Evolutionary conservation across 1,140 invertebrate genomes (phyloP), one percentile per base, ranked within the genome.

Genomic region (Anastatus disparis): DNA sequence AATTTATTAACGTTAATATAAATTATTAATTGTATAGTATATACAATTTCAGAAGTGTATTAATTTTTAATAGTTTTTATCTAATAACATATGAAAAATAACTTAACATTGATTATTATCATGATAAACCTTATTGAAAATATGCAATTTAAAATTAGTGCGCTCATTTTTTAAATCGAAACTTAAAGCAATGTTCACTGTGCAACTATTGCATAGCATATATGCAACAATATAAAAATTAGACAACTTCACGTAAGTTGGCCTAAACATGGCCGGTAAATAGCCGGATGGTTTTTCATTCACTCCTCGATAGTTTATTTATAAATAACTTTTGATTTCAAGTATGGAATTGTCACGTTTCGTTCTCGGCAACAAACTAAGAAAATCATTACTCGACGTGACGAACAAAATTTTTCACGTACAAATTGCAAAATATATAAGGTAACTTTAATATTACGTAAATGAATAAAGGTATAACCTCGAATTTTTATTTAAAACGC

Each of bases 291-390:
- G 1, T 35, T 63, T 55, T 48, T 56, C 42, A 38, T n/a, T 53
- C 44, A 13, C 31, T 15, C 1, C 48, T 29, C 9, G 8, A 29
- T 4, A 44, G 1, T 35, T 31, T 44, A 62, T 42, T 42, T n/a
- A 10, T n/a, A n/a, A n/a, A n/a, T n/a, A n/a, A n/a, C n/a, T 48
- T 68, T 55, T 58, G n/a, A 17, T 22, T 12, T 59, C 44, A 72
- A 77, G 20, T 27, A 84, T 84, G 82, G 81, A 84, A 74, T 56
- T 84, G 20, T 65, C 72, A 29, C 76, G 78, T 56, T 76, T 76
- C 52, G 62, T 80, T 46, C 35, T 81, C 20, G 56, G 59, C 50
- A 61, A 38, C 13, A 79, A 72, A 52, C 35, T 78, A 22, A 76
- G 65, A 48, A 79, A 76, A 52, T 78, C 71, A 1, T 53, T 84